phyloP scores from a whole-genome alignment of 2,797 vertebrate species.

The Danio jaintianensis region DNA sequence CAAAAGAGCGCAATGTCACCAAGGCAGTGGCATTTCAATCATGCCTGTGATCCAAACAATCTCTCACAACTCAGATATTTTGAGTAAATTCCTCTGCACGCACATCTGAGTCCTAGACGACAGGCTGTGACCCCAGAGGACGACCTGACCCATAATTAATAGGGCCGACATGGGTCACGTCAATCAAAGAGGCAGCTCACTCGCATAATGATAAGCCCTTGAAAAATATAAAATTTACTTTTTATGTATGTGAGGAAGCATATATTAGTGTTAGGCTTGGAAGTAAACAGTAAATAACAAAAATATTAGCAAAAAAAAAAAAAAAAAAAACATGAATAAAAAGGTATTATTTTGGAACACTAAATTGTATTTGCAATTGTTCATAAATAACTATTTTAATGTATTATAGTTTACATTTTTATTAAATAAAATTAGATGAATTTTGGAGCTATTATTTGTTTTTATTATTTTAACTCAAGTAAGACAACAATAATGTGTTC shows the following conservation, averaged over 20 bases:
- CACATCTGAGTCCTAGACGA: conserved; percentile 69
- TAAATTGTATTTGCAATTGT: too few relatives aligned
- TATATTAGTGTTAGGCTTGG: neutral
- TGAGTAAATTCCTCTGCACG: conserved; percentile 74
- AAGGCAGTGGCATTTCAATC: conserved; percentile 71
- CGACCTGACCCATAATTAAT: conserved; percentile 64
- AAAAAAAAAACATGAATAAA: too few relatives aligned
- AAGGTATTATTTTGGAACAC: too few relatives aligned
- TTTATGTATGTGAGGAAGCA: neutral
- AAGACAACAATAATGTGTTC: too few relatives aligned
- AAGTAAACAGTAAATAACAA: too few relatives aligned
- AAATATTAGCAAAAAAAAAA: too few relatives aligned
- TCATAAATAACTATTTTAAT: too few relatives aligned
- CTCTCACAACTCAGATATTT: conserved; percentile 69
- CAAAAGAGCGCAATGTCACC: conserved; percentile 67
- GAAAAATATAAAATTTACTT: conserved; percentile 33
- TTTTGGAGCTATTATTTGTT: too few relatives aligned
- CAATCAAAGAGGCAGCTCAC: conserved; percentile 64
- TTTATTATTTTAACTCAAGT: too few relatives aligned
- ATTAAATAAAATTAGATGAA: too few relatives aligned
- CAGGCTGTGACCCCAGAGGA: conserved; percentile 72
- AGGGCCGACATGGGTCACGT: conserved; percentile 64
- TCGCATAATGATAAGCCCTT: conserved; percentile 46
- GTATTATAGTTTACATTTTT: too few relatives aligned
- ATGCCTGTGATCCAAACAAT: conserved; percentile 70